phyloP scores from a whole-genome alignment of 2,888 invertebrate species.

The Brachyopa scutellaris region DNA sequence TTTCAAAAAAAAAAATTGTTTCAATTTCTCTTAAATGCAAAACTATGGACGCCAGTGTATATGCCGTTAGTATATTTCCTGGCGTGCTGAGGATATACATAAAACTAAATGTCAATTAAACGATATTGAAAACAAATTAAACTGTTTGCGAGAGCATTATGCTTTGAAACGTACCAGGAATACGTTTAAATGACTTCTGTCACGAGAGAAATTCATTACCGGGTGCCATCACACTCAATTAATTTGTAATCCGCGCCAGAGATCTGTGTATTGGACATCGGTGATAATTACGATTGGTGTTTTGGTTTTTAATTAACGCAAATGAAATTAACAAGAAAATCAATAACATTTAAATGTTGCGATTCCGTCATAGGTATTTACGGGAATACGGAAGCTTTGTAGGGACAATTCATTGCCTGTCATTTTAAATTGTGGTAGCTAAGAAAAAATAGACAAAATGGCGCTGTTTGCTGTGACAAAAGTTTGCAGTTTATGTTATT shows the following conservation, averaged over 20 bases:
- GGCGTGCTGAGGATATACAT: no score
- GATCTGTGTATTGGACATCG: neutral
- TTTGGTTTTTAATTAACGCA: neutral
- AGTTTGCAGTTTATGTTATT: no score
- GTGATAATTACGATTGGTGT: neutral
- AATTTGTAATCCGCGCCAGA: neutral
- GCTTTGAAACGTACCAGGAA: neutral
- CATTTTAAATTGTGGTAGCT: neutral
- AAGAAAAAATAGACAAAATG: neutral
- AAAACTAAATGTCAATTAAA: neutral
- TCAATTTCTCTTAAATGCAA: no score
- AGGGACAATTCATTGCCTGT: neutral
- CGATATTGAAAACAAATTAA: neutral
- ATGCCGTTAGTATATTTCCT: no score
- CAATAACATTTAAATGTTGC: no score
- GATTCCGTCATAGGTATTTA: no score
- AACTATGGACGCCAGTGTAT: no score
- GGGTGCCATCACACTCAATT: neutral
- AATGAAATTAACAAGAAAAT: neutral
- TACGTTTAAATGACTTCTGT: neutral
- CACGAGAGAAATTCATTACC: slow-evolving; percentile 5
- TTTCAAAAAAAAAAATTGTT: no score
- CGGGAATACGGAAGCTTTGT: neutral
- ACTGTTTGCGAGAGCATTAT: neutral
- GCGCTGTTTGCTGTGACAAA: neutral